A percentile compares a stretch with the other conserved stretches of the same genome.
Conservation (phyloP, 2,797 vertebrate genomes). For the Sus cebifrons region DNA sequence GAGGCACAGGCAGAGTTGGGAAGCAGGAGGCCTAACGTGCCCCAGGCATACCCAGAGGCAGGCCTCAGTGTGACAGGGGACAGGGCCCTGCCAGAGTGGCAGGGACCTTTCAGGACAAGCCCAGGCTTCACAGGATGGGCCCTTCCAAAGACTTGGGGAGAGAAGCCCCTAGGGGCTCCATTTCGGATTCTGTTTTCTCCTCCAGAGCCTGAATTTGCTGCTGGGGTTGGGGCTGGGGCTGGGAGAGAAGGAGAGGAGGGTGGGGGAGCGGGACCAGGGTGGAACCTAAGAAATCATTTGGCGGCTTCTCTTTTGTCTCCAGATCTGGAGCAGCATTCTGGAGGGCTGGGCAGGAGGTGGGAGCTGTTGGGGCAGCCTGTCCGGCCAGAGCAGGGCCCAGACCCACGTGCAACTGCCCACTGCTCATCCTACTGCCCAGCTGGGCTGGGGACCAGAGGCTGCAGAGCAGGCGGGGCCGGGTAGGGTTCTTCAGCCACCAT, state of each 20-base stretch:
- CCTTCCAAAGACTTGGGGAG: not conserved
- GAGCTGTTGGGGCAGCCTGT: not conserved
- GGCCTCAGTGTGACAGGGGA: not conserved
- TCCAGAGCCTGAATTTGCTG: constrained; percentile 34
- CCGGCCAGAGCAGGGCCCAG: not conserved
- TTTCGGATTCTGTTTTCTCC: constrained; percentile 8
- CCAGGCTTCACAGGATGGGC: not conserved
- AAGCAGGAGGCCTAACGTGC: constrained; percentile 54
- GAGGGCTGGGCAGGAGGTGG: not conserved
- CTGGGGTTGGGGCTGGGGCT: not conserved
- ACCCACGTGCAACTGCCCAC: not conserved
- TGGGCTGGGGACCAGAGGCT: not conserved
- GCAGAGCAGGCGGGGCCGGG: not conserved
- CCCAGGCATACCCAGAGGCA: constrained; percentile 55
- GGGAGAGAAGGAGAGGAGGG: not conserved
- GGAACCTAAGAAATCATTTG: not conserved
- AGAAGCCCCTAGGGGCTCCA: not conserved
- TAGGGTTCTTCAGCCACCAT: not conserved
- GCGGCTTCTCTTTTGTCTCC: not conserved
- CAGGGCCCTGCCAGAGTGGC: not conserved
- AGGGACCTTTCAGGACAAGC: not conserved
- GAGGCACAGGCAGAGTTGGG: not conserved
- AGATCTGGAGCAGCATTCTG: not conserved
- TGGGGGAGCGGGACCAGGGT: not conserved
- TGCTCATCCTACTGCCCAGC: accelerated